These are phyloP conservation scores for Peromyscus leucopus DNA, from an alignment of 2,113 vertebrate species.

Conservation along the genomic window DNA sequence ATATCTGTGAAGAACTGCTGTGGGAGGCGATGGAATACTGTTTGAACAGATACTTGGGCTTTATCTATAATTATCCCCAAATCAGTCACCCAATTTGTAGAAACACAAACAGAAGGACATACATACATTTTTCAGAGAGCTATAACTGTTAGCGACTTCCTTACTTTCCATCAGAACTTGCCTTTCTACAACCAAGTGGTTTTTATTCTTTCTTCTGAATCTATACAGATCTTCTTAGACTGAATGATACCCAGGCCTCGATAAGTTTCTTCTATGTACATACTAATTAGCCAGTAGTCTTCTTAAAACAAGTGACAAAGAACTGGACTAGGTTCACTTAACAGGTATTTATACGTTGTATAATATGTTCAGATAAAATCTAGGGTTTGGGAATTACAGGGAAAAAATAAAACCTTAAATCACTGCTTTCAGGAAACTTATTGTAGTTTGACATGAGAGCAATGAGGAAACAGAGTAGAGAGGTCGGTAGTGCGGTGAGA, in stretches of 20 bases:
- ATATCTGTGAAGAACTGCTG: background rate
- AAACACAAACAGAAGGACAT: slow-evolving; percentile 41
- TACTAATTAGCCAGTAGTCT: background rate
- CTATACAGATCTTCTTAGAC: slow-evolving; percentile 2
- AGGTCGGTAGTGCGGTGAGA: background rate
- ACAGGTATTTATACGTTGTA: slow-evolving; percentile 16
- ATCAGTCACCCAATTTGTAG: slow-evolving; percentile 1
- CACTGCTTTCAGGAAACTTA: background rate
- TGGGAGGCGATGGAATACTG: slow-evolving; percentile 12
- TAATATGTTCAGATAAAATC: background rate
- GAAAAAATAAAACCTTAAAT: background rate
- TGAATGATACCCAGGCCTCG: background rate
- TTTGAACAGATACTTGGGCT: slow-evolving; percentile 34
- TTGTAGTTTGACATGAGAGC: slow-evolving; percentile 1
- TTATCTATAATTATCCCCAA: background rate
- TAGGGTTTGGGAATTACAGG: background rate
- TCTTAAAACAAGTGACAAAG: slow-evolving; percentile 41
- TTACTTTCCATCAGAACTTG: slow-evolving; percentile 7
- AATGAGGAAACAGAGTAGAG: background rate
- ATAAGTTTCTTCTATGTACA: background rate
- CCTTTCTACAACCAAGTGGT: background rate
- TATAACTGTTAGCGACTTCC: slow-evolving; percentile 24
- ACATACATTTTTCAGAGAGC: slow-evolving; percentile 43
- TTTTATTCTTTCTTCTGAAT: slow-evolving; percentile 37
- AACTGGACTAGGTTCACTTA: background rate